Base-by-base conservation (phyloP, 2,113 vertebrate genomes). In the Aphyosemion australe region DNA sequence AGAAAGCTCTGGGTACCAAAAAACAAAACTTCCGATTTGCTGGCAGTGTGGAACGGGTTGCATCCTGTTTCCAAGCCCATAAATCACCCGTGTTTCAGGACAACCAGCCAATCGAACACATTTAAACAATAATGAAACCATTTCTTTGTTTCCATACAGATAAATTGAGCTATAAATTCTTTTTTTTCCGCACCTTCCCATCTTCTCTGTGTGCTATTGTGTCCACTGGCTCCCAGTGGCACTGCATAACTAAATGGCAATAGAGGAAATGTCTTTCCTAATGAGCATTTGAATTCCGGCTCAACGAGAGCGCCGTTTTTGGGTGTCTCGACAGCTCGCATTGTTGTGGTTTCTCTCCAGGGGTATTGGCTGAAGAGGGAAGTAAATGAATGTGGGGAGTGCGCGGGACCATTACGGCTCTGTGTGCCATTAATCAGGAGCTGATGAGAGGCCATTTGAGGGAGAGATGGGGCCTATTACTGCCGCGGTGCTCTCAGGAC, bases 391-490 rank as follows among this genome's bases (percentile, higher is more conserved):
- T 78, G 78, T 71, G 68, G 80, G 72, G 78, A 74, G 73, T 59
- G 47, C 1, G 41, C 74, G 13, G 70, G 74, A 73, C 85, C 84
- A 89, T 87, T 82, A 87, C 43, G 70, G 60, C 74, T 69, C 58
- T 64, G 76, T 80, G 80, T 87, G 76, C 78, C 80, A 86, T 89
- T 88, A 91, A 88, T 91, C 89, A 90, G 88, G 12, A 1, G 67
- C 69, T 88, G 85, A 90, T 85, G 84, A 87, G 88, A 80, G 77
- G 76, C 75, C 70, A 84, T 83, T 79, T 78, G 84, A 57, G 65
- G 75, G 64, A 73, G 75, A 78, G 79, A 81, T 74, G 84, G 78
- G 69, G 70, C 68, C 80, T 70, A 75, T 88, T 85, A 82, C 78
- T 47, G 68, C 76, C 26, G 76, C 20, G 46, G 72, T 42, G 65